These are phyloP conservation scores for Toxotes chatareus DNA, from an alignment of 2,113 vertebrate species.

Conservation along the genomic window DNA sequence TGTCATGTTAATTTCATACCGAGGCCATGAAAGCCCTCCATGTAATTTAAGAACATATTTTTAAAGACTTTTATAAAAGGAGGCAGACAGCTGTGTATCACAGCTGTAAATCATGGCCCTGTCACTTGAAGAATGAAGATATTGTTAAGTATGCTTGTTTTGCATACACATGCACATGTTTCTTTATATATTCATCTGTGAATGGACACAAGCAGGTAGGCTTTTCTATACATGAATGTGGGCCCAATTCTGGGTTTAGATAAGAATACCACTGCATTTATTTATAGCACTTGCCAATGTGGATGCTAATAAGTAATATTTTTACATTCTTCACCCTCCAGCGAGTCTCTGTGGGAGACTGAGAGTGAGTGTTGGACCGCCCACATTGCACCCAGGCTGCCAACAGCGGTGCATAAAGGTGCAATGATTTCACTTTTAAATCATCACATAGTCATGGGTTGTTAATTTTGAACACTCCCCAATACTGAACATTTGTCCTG, in stretches of 20 bases:
- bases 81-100: conserved; percentile 17
- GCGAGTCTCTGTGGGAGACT: conserved; percentile 53
- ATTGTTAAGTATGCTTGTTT: neutral
- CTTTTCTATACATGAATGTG: neutral
- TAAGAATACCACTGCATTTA: conserved; percentile 28
- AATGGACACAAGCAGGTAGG: conserved; percentile 1
- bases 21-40: conserved; percentile 15
- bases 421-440: conserved; percentile 24
- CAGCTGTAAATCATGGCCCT: conserved; percentile 21
- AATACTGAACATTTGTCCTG: neutral
- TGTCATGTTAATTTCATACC: conserved; percentile 45
- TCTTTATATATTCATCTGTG: conserved; percentile 1
- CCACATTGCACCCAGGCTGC: conserved; percentile 47
- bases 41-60: conserved; percentile 24
- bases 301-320: conserved; percentile 66
- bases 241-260: neutral
- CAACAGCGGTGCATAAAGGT: conserved; percentile 42
- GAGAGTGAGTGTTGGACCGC: conserved; percentile 47
- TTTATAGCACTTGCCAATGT: conserved; percentile 44
- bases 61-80: conserved; percentile 19
- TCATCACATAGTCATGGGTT: neutral
- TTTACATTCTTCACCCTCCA: conserved; percentile 52
- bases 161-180: neutral
- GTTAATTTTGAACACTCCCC: neutral
- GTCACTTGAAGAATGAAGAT: neutral